Percentiles rank a stretch among this genome's conserved stretches.
Evolutionary conservation across 2,113 vertebrate species (phyloP).

Genomic region (Dolichotis patagonum): DNA sequence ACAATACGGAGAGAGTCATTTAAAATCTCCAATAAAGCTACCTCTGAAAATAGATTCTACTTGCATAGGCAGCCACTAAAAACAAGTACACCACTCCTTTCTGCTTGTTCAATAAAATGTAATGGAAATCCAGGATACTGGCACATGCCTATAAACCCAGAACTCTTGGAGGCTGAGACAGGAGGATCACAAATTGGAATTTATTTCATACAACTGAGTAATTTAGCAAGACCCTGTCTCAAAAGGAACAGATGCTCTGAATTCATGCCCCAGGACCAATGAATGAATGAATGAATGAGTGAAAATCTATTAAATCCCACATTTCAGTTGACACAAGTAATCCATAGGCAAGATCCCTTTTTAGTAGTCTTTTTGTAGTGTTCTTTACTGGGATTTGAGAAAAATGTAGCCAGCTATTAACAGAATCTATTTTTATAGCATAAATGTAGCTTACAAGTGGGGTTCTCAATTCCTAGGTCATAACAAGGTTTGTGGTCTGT

Average conservation of each 20-base stretch:
- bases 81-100: neutral
- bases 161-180: neutral
- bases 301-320: neutral
- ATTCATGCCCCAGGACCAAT: neutral
- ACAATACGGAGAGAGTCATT: conserved; percentile 26
- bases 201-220: neutral
- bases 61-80: neutral
- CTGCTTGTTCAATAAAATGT: neutral
- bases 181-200: neutral
- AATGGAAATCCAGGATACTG: neutral
- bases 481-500: neutral
- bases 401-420: neutral
- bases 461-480: neutral
- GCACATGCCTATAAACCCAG: neutral
- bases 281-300: neutral
- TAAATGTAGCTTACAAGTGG: neutral
- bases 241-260: neutral
- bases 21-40: conserved; percentile 16
- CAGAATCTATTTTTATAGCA: neutral
- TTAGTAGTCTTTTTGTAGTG: neutral
- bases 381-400: neutral
- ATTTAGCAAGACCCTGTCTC: neutral
- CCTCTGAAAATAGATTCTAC: conserved; percentile 18
- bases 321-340: conserved; percentile 36
- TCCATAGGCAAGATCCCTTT: neutral